Base-by-base conservation (phyloP, 2,888 invertebrate species). In the Sphinx pinastri region DNA sequence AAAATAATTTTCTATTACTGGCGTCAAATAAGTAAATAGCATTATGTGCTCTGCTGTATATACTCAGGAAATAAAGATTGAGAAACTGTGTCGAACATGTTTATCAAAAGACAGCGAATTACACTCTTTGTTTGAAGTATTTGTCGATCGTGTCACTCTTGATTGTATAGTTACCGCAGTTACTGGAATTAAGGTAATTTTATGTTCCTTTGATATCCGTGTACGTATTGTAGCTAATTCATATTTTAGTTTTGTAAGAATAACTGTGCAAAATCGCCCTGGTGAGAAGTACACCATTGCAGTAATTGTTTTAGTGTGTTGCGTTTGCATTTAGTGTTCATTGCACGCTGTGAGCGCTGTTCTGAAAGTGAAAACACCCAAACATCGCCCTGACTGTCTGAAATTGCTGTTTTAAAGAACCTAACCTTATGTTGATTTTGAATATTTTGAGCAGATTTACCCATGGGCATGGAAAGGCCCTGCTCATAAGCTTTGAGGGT, bases 41-140 rank as follows among this genome's bases (percentile, higher is more conserved):
- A 79, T 75, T 73, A 88, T 88, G 87, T 82, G 84, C 77, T 79
- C 84, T 49, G 68, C 76, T 49, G 75, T 70, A 54, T 77, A 79
- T 69, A 78, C 74, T 70, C 73, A 77, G 16, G 81, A 83, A 78
- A 83, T 90, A 70, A 88, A 88, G 81, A 80, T 84, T 73, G 89
- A 90, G 80, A 79, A 88, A 71, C 72, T 92, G 67, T 93, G 93
- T 76, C 83, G 93, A 71, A 93, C 93, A n/a, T 93, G 93, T 80
- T 81, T 94, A 74, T 82, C 87, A 3, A 90, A 89, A 79, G 90
- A 91, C 72, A 84, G 81, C 70, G 85, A 87, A 69, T 78, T 92
- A 71, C 79, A 84, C 76, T 88, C 91, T 0, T 78, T 93, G 13
- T 93, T 90, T 75, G 89, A 89, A 72, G 77, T 83, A 54, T 78